Percentiles rank a stretch among this genome's conserved stretches.
Evolutionary conservation across 1,140 invertebrate species (phyloP).

Genomic region (Psix sp.): DNA sequence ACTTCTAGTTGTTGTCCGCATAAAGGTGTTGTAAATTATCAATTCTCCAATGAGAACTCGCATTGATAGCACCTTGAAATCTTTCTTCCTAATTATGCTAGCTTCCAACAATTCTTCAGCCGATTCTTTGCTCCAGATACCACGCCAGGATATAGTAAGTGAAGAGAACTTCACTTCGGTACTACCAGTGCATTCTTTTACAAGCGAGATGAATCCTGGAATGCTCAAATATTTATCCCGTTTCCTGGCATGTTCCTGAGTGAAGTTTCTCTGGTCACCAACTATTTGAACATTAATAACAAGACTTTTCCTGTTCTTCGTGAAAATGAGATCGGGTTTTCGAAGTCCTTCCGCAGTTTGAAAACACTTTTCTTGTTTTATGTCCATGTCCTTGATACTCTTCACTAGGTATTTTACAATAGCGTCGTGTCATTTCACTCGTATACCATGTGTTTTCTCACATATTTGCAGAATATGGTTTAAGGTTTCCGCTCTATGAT

Average conservation of each 20-base stretch:
- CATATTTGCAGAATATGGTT: slow-evolving; percentile 32
- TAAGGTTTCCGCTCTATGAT: slow-evolving; percentile 8
- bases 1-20: not conserved
- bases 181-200: not conserved
- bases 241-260: not conserved
- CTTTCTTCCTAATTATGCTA: slow-evolving; percentile 12
- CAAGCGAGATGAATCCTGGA: not conserved
- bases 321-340: not conserved
- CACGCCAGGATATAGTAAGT: not conserved
- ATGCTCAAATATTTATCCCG: not conserved
- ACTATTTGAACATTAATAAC: not conserved
- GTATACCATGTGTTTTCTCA: slow-evolving; percentile 5
- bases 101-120: slow-evolving; percentile 4
- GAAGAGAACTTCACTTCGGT: not conserved
- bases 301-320: not conserved
- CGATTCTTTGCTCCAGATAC: not conserved
- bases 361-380: not conserved
- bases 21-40: not conserved
- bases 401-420: slow-evolving; percentile 4
- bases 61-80: not conserved
- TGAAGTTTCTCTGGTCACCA: not conserved
- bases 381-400: not conserved
- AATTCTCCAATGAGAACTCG: not conserved
- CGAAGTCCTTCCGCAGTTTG: not conserved
- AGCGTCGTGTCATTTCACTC: slow-evolving; percentile 10